Percentiles rank a stretch among this genome's conserved stretches.
Conservation (phyloP, 2,113 vertebrate species). For the Isurus oxyrinchus region DNA sequence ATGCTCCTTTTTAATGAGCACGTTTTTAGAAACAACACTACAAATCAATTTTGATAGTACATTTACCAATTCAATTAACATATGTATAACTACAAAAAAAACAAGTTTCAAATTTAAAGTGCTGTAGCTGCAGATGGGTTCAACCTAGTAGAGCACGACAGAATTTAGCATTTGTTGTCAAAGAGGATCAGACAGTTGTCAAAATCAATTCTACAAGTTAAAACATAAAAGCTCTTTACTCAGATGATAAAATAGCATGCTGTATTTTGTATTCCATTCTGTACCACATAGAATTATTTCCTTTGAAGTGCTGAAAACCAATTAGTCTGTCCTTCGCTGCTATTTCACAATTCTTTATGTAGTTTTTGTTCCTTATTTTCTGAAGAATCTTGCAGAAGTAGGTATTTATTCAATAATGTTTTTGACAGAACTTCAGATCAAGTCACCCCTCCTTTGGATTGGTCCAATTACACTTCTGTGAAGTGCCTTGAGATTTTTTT, state of each 20-base stretch:
- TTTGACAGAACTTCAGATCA: background rate
- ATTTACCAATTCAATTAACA: background rate
- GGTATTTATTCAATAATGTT: background rate
- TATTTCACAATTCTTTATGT: background rate
- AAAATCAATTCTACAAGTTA: background rate
- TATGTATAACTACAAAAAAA: too few relatives aligned
- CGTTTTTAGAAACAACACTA: background rate
- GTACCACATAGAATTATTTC: background rate
- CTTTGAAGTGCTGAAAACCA: background rate
- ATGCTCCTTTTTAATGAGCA: background rate
- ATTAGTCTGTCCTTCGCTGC: background rate
- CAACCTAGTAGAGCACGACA: background rate
- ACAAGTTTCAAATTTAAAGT: background rate
- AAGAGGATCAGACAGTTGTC: background rate
- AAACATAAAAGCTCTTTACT: background rate
- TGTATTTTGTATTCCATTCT: background rate
- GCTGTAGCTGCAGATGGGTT: background rate
- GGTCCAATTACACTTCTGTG: background rate
- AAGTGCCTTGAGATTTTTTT: background rate
- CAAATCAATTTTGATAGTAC: background rate
- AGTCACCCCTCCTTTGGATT: background rate
- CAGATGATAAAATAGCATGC: background rate
- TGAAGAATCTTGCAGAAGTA: background rate
- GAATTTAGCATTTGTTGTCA: background rate
- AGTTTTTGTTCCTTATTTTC: background rate